phyloP scores from a whole-genome alignment of 2,113 vertebrate genomes.

The Natator depressus region DNA sequence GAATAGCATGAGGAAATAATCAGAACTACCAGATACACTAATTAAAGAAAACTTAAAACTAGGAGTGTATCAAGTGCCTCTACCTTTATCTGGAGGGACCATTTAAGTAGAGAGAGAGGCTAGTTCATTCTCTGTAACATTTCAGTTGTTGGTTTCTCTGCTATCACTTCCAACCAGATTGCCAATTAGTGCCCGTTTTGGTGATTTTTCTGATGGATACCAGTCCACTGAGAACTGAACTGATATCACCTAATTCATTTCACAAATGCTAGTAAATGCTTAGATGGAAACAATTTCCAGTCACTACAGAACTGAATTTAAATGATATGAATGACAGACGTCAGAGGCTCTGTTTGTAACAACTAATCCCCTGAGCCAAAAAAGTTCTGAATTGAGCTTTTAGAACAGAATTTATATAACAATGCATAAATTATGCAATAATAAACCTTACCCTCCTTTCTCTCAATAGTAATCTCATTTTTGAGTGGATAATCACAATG shows the following conservation, averaged over 20 bases:
- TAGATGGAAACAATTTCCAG: background rate
- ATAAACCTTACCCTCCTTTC: background rate
- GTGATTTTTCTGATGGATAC: background rate
- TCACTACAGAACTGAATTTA: background rate
- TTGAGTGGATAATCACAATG: background rate
- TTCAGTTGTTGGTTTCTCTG: background rate
- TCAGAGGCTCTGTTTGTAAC: background rate
- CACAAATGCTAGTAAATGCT: background rate
- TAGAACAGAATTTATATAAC: slow-evolving; percentile 13
- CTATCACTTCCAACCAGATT: background rate
- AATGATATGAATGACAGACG: background rate
- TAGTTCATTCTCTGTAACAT: background rate
- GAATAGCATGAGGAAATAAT: slow-evolving; percentile 13
- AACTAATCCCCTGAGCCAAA: background rate
- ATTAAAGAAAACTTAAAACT: slow-evolving; percentile 4
- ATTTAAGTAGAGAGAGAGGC: background rate
- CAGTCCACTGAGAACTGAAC: background rate
- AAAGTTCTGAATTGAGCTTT: background rate
- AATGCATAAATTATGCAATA: background rate
- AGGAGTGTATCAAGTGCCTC: background rate
- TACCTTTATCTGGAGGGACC: background rate
- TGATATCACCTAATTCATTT: background rate
- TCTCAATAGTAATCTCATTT: slow-evolving; percentile 28
- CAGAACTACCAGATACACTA: background rate
- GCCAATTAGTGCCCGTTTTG: background rate